Percentiles rank a stretch among this genome's conserved stretches.
Evolutionary conservation across 2,797 vertebrate species (phyloP).

Genomic region (Falco peregrinus): DNA sequence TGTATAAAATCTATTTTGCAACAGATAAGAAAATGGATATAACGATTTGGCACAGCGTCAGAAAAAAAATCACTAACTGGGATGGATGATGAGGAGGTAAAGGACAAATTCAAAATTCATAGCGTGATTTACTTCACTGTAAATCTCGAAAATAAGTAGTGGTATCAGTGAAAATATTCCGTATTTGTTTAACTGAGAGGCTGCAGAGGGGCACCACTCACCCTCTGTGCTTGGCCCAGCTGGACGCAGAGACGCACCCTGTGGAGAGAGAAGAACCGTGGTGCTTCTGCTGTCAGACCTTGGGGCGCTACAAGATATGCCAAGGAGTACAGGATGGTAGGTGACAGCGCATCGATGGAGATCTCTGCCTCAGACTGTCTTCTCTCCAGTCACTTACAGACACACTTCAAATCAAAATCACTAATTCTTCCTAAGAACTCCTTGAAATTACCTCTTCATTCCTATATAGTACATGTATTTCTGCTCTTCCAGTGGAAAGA

Average conservation of each 20-base stretch:
- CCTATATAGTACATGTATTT: background rate
- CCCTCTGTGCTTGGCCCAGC: conserved; percentile 36
- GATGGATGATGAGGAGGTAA: background rate
- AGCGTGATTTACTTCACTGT: background rate
- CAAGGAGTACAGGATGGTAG: background rate
- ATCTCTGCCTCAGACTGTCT: background rate
- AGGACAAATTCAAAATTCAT: background rate
- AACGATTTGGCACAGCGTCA: background rate
- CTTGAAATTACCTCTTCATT: background rate
- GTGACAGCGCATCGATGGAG: background rate
- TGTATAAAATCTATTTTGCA: background rate
- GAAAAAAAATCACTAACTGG: background rate
- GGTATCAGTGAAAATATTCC: background rate
- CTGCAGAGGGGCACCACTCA: background rate
- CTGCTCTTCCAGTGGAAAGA: background rate
- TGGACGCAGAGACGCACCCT: background rate
- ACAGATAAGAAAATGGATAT: background rate
- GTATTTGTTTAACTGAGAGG: conserved; percentile 1
- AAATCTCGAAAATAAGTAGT: background rate
- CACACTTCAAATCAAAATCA: background rate
- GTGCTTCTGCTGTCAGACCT: background rate
- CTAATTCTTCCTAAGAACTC: background rate
- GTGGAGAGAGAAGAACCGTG: too few species aligned
- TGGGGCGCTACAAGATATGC: background rate
- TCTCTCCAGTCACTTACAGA: background rate